Conservation (phyloP, 2,797 vertebrate species). For the Dipus sagitta region DNA sequence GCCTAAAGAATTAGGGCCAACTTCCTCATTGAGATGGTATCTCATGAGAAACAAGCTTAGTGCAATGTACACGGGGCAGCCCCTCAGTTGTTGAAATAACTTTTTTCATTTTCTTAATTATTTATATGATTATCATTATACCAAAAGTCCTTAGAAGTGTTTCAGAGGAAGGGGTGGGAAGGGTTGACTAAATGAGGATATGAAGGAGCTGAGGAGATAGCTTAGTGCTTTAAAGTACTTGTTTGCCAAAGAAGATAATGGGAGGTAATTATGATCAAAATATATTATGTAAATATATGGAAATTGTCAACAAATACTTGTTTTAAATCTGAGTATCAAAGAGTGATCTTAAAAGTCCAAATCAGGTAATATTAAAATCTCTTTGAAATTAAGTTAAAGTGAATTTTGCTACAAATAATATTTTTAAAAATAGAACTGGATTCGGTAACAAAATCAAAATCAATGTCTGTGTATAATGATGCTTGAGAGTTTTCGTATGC, state of each 20-base stretch:
- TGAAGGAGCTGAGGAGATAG: no score
- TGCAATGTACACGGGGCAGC: rapidly evolving
- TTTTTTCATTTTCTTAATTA: constrained; percentile 32
- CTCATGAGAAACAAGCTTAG: neutral
- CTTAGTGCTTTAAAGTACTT: no score
- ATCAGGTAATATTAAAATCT: neutral
- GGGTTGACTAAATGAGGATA: no score
- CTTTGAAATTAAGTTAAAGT: constrained; percentile 24
- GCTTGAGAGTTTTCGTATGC: neutral
- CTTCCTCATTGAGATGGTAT: neutral
- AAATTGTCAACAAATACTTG: neutral
- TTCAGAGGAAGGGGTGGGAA: no score
- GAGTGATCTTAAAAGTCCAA: neutral
- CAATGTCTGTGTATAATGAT: neutral
- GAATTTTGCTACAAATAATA: neutral
- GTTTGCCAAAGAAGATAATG: no score
- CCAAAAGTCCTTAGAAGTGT: neutral
- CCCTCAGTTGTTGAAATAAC: neutral
- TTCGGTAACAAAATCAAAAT: constrained; percentile 6
- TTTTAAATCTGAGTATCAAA: neutral
- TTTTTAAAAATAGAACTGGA: neutral
- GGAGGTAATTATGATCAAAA: no score
- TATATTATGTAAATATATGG: no score
- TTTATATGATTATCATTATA: neutral
- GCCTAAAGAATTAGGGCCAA: neutral